A percentile compares a stretch with the other conserved stretches of the same genome.
These are phyloP conservation scores for Idaea dimidiata DNA, from an alignment of 2,888 invertebrate species.

Conservation along the genomic window DNA sequence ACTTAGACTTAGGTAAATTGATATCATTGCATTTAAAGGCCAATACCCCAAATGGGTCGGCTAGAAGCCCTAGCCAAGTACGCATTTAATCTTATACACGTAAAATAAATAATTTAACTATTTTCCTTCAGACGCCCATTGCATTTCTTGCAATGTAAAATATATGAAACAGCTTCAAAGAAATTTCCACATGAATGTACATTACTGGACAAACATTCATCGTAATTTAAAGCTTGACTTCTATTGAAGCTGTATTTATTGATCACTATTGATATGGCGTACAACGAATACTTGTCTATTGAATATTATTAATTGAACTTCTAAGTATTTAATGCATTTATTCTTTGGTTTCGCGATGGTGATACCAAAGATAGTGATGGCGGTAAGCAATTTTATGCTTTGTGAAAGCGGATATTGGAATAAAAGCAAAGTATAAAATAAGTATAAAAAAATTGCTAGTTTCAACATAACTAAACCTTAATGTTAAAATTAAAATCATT, in stretches of 20 bases:
- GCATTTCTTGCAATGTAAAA: slow-evolving; percentile 15
- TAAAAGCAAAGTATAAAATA: no score
- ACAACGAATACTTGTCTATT: not conserved
- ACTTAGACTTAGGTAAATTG: not conserved
- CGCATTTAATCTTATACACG: not conserved
- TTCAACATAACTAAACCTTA: no score
- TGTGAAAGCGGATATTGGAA: no score
- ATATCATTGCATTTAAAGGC: not conserved
- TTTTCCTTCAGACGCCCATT: slow-evolving; percentile 7
- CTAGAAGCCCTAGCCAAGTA: no score
- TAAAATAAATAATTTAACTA: not conserved
- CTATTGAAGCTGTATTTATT: slow-evolving; percentile 29
- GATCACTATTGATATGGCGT: not conserved
- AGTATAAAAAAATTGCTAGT: no score
- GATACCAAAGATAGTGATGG: no score
- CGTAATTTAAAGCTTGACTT: slow-evolving; percentile 12
- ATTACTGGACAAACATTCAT: slow-evolving; percentile 7
- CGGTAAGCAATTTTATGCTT: no score
- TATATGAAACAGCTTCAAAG: slow-evolving; percentile 16
- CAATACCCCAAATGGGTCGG: no score
- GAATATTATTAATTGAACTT: not conserved
- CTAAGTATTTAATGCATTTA: no score
- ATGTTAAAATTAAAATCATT: no score
- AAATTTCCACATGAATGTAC: slow-evolving; percentile 28
- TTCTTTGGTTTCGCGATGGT: no score